Evolutionary conservation across 2,888 invertebrate species (phyloP).

Genomic region (Metacarcinus magister): DNA sequence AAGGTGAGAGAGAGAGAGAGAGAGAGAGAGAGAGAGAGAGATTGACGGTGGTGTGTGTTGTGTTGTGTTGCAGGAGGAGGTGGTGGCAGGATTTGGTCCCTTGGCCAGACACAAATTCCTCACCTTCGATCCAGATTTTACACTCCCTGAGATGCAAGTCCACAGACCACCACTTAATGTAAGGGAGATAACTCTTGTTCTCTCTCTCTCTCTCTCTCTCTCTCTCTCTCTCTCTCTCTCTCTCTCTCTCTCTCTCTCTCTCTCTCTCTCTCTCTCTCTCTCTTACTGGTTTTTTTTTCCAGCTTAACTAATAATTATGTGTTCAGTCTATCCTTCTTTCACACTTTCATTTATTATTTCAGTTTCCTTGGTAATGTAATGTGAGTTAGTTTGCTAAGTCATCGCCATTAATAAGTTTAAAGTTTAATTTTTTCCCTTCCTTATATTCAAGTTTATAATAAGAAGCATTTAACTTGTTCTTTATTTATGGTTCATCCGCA

Average conservation of each 20-base stretch:
- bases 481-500: too few relatives aligned
- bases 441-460: too few relatives aligned
- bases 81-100: constrained; percentile 71
- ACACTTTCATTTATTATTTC: too few relatives aligned
- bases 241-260: constrained; percentile 2
- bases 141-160: constrained; percentile 72
- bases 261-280: background rate
- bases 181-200: constrained; percentile 45
- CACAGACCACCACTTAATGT: constrained; percentile 72
- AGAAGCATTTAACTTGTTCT: too few relatives aligned
- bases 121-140: constrained; percentile 81
- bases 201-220: constrained; percentile 32
- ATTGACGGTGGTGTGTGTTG: background rate
- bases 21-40: background rate
- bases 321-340: too few relatives aligned
- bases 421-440: too few relatives aligned
- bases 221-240: constrained; percentile 33
- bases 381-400: too few relatives aligned
- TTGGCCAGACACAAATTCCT: constrained; percentile 79
- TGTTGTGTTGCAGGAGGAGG: constrained; percentile 72
- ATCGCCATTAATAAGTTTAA: too few relatives aligned
- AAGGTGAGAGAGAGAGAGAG: background rate
- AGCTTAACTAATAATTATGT: background rate
- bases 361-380: too few relatives aligned
- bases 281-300: background rate